Base-by-base conservation (phyloP, 2,888 invertebrate genomes). In the Gastracanthus pulcherrimus region DNA sequence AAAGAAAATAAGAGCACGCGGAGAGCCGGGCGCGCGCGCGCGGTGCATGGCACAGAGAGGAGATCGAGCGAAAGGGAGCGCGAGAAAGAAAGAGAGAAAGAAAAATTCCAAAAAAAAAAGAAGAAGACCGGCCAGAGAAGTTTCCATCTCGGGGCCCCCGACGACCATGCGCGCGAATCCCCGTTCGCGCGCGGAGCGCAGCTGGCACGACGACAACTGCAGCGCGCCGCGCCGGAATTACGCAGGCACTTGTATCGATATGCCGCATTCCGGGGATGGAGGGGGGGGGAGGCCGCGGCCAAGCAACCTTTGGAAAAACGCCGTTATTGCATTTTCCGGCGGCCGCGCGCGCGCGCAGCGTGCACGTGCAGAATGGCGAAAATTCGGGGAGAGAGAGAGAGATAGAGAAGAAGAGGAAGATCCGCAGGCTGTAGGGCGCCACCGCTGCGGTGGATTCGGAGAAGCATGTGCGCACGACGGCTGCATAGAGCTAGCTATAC, bases 251-350 rank as follows among this genome's bases (percentile, higher is more conserved):
- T 69, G 70, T 70, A 70, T 77, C 62, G 77, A 77, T 77, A 76
- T 62, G 26, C 36, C 48, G 55, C 31, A 45, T 74, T 62, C 41
- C 45, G 48, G 19, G 23, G 45, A 13, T n/a, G 29, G 7, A 1
- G 62, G 34, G 34, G 26, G 38, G 19, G 41, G 5, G 51, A 1
- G 34, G 31, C 23, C 38, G 58, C 31, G 19, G 60, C 11, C 9
- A 34, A n/a, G n/a, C 34, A 9, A 48, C 26, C 31, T 48, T 29
- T 11, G 16, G 41, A 76, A 76, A 76, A 76, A 69, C n/a, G 60
- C 23, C n/a, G 31, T 69, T 76, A 76, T 76, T 76, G 69, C 76
- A 69, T 76, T 76, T 69, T 76, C 76, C 60, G 29, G 69, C 45
- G 58, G n/a, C n/a, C n/a, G n/a, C n/a, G n/a, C n/a, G 64, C 11